These are phyloP conservation scores for Amblyjoppa proteus DNA, from an alignment of 2,888 invertebrate species.

Conservation along the genomic window DNA sequence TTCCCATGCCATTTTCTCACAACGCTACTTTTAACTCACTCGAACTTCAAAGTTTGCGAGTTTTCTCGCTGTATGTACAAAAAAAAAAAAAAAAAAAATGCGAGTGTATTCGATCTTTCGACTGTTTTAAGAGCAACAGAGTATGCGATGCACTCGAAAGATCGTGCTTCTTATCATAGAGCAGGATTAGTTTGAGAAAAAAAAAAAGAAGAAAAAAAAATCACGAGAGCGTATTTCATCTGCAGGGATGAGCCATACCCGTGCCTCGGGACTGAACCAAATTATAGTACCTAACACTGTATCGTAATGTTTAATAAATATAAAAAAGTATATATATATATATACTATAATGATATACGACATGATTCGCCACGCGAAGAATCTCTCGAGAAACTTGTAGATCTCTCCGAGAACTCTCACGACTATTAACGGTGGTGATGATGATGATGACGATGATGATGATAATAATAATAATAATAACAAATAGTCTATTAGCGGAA, in stretches of 20 bases:
- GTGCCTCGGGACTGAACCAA: slow-evolving; percentile 66
- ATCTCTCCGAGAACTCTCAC: slow-evolving; percentile 40
- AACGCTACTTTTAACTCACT: slow-evolving; percentile 13
- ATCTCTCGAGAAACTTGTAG: slow-evolving; percentile 24
- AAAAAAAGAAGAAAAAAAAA: background rate
- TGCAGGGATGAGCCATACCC: slow-evolving; percentile 36
- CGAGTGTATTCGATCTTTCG: slow-evolving; percentile 27
- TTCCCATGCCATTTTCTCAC: slow-evolving; percentile 49
- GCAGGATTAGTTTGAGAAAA: slow-evolving; percentile 1
- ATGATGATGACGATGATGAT: slow-evolving; percentile 31
- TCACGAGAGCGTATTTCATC: slow-evolving; percentile 42
- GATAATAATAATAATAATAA: slow-evolving; percentile 35
- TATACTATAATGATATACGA: slow-evolving; percentile 47
- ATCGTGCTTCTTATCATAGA: slow-evolving; percentile 23
- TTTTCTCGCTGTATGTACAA: slow-evolving; percentile 55
- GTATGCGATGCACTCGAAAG: slow-evolving; percentile 15
- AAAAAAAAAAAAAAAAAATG: slow-evolving; percentile 24
- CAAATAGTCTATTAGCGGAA: slow-evolving; percentile 14
- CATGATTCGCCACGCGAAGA: slow-evolving; percentile 39
- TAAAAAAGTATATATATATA: slow-evolving; percentile 49
- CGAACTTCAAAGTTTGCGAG: slow-evolving; percentile 22
- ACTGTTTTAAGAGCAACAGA: background rate
- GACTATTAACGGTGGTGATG: slow-evolving; percentile 22
- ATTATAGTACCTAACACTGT: slow-evolving; percentile 63
- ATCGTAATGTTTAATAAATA: slow-evolving; percentile 64